Evolutionary conservation across 1,140 invertebrate genomes (phyloP).

Genomic region (Pseudoatta argentina): DNA sequence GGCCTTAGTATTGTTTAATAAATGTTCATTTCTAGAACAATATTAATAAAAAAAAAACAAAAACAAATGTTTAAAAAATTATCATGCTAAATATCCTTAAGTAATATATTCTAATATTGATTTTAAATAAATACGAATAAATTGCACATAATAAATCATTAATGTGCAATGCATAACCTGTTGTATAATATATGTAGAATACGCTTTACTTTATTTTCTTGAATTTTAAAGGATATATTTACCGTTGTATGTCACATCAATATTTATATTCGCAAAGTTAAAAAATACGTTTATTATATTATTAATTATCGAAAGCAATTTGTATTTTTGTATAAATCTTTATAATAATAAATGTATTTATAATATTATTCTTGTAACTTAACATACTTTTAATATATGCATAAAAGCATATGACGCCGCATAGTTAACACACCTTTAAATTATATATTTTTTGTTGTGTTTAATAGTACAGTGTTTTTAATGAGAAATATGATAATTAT

Average conservation of each 20-base stretch:
- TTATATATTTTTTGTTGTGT: neutral
- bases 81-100: conserved; percentile 60
- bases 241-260: conserved; percentile 26
- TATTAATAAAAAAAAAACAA: neutral
- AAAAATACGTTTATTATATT: neutral
- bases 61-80: conserved; percentile 23
- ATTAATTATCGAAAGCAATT: conserved; percentile 24
- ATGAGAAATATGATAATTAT: conserved; percentile 17
- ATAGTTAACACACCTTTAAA: conserved; percentile 24
- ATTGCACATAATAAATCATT: conserved; percentile 23
- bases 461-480: neutral
- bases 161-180: conserved; percentile 45
- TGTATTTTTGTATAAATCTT: conserved; percentile 19
- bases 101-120: conserved; percentile 35
- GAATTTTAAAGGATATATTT: conserved; percentile 2
- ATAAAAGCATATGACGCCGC: conserved; percentile 7
- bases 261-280: conserved; percentile 4
- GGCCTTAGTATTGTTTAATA: conserved; percentile 4
- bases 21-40: conserved; percentile 1
- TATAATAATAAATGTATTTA: neutral
- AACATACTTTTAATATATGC: conserved; percentile 4
- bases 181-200: conserved; percentile 10
- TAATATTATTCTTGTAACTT: neutral
- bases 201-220: neutral
- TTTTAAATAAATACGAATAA: neutral